Conservation (phyloP, 2,797 vertebrate genomes). For the Salarias fasciatus region DNA sequence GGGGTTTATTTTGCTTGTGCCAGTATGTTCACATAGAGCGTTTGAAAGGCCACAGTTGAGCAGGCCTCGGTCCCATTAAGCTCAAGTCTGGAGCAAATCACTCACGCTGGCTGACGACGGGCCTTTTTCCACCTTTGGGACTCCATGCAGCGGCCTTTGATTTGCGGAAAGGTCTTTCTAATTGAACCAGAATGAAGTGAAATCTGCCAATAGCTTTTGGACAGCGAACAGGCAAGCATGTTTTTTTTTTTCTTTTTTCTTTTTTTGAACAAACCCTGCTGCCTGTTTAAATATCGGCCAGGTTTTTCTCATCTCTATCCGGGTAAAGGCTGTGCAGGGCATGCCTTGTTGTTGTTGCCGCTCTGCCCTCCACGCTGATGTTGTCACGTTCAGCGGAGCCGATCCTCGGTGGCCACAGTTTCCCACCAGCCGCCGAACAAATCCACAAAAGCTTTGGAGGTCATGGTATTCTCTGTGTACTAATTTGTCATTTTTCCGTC, state of each 20-base stretch:
- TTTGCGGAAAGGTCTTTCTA: conserved; percentile 56
- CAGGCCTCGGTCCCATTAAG: conserved; percentile 35
- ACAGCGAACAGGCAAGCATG: conserved; percentile 31
- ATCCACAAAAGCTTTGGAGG: conserved; percentile 43
- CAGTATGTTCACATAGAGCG: conserved; percentile 34
- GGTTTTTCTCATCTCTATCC: conserved; percentile 27
- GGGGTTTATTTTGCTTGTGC: conserved; percentile 29
- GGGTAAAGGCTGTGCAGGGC: conserved; percentile 33
- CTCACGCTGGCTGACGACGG: conserved; percentile 36
- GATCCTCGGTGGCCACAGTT: conserved; percentile 9
- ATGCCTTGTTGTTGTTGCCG: conserved; percentile 11
- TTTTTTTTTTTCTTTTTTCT: background rate
- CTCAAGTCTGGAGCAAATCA: conserved; percentile 52
- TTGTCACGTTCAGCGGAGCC: conserved; percentile 27
- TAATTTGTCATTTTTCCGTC: background rate
- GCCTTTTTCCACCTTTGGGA: conserved; percentile 46
- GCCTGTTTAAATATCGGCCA: conserved; percentile 38
- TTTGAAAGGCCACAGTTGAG: conserved; percentile 39
- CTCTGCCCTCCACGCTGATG: conserved; percentile 23
- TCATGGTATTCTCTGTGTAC: conserved; percentile 23
- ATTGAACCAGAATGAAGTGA: conserved; percentile 53
- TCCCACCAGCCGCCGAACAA: conserved; percentile 12
- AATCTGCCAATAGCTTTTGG: conserved; percentile 49
- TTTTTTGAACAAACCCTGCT: conserved; percentile 39
- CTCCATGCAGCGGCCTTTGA: conserved; percentile 46